A percentile compares a stretch with the other conserved stretches of the same genome.
phyloP scores from a whole-genome alignment of 2,113 vertebrate genomes.

The Carassius gibelio region DNA sequence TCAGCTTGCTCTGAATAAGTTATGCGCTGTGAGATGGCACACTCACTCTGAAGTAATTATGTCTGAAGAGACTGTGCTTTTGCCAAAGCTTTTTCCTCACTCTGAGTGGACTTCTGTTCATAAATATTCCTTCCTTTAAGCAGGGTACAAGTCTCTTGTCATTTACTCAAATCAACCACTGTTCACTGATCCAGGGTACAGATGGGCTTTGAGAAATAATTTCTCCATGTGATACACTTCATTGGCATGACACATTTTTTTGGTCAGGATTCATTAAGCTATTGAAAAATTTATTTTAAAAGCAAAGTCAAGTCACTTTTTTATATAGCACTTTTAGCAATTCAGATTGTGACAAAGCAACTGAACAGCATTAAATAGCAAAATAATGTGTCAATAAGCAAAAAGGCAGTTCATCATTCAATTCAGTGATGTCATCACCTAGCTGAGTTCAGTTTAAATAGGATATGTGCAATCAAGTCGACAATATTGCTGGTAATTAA shows the following conservation, averaged over 20 bases:
- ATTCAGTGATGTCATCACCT: no score
- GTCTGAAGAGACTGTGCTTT: constrained; percentile 37
- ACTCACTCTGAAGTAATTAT: constrained; percentile 45
- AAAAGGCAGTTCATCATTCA: no score
- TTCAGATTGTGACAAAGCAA: no score
- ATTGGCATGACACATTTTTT: neutral
- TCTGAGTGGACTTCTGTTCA: constrained; percentile 21
- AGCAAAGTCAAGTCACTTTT: neutral
- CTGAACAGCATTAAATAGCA: no score
- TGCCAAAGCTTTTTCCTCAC: constrained; percentile 4
- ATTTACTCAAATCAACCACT: constrained; percentile 13
- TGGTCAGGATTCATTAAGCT: neutral
- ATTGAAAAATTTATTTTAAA: neutral
- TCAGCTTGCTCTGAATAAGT: constrained; percentile 45
- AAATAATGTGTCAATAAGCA: no score
- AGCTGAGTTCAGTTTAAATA: no score
- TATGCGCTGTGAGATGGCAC: constrained; percentile 31
- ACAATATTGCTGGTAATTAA: no score
- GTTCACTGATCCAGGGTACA: neutral
- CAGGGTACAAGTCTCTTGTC: neutral
- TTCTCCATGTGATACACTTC: neutral
- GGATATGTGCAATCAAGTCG: no score
- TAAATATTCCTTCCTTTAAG: constrained; percentile 36
- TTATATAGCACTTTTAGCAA: no score
- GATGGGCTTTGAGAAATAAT: neutral